Base-by-base conservation (phyloP, 35 echinoderm and acorn worm genomes). In the Ptychodera flava region DNA sequence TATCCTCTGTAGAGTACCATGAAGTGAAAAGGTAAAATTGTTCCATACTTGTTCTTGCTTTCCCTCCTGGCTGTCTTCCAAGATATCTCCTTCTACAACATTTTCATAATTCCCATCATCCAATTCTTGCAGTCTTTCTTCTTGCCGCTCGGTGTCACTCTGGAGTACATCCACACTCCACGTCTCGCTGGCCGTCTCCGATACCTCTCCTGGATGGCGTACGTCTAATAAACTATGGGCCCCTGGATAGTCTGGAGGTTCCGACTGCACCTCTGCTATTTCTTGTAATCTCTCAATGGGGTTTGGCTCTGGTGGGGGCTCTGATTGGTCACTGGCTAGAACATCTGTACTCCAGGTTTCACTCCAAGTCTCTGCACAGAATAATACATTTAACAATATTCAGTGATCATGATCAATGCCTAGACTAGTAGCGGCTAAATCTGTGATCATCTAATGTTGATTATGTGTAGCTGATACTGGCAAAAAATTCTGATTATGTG, bases 311-410 rank as follows among this genome's bases (percentile, higher is more conserved):
- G 93, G 91, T 0, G 92, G 92, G 0, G 93, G 90, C 77, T 94
- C 92, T 0, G 90, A 92, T 29, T 88, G 93, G 87, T 99, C 96
- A 81, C 96, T 99, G 1, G 88, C 92, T n/a, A 91, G 89, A 33
- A 99, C 93, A 33, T 94, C 93, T 1, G 96, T 99, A 85, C 96
- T 99, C 96, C 96, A 99, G 31, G 96, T 99, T 76, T 99, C 96
- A 85, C 86, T 89, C 22, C 86, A 88, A 0, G 93, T 91, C 52
- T 90, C 88, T 93, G 76, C 34, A 34, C 31, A 30, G 16, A 85
- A 78, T 1, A 1, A 33, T 34, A 83, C n/a, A n/a, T n/a, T n/a
- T n/a, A n/a, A n/a, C n/a, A n/a, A n/a, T n/a, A n/a, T n/a, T n/a
- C n/a, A n/a, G n/a, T n/a, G n/a, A n/a, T n/a, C n/a, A n/a, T n/a